Percentiles rank a stretch among this genome's conserved stretches.
phyloP scores from a whole-genome alignment of 2,113 vertebrate species.

The Struthio camelus region DNA sequence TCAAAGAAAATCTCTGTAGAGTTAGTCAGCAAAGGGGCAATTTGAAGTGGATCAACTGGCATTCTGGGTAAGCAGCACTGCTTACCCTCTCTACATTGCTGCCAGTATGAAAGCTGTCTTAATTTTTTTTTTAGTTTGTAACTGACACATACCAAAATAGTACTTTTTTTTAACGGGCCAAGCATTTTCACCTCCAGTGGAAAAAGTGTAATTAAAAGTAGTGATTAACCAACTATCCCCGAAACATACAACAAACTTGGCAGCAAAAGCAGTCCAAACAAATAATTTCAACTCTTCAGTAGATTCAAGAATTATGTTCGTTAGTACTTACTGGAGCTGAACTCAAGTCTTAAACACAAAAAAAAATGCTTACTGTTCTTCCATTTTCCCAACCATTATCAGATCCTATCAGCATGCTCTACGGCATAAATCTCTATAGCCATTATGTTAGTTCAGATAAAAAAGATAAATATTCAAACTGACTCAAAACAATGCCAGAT shows the following conservation, averaged over 20 bases:
- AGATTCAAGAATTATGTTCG: background rate
- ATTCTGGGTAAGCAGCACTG: background rate
- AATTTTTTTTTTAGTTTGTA: background rate
- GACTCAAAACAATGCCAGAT: background rate
- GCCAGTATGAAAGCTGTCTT: background rate
- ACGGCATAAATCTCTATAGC: background rate
- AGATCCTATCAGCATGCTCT: background rate
- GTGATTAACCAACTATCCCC: background rate
- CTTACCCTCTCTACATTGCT: background rate
- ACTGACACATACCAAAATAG: background rate
- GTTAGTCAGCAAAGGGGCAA: background rate
- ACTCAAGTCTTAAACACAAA: background rate
- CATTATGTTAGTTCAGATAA: background rate
- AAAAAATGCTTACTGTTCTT: background rate
- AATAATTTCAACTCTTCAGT: background rate
- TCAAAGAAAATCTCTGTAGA: background rate
- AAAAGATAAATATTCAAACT: background rate
- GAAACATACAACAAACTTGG: background rate
- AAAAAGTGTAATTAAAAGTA: background rate
- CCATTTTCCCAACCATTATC: background rate
- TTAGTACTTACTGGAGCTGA: background rate
- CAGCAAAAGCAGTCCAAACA: background rate
- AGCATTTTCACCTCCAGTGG: background rate
- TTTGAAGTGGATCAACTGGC: background rate
- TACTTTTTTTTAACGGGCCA: background rate